A percentile compares a stretch with the other conserved stretches of the same genome.
Conservation (phyloP, 2,113 vertebrate species). For the Chaetura pelagica region DNA sequence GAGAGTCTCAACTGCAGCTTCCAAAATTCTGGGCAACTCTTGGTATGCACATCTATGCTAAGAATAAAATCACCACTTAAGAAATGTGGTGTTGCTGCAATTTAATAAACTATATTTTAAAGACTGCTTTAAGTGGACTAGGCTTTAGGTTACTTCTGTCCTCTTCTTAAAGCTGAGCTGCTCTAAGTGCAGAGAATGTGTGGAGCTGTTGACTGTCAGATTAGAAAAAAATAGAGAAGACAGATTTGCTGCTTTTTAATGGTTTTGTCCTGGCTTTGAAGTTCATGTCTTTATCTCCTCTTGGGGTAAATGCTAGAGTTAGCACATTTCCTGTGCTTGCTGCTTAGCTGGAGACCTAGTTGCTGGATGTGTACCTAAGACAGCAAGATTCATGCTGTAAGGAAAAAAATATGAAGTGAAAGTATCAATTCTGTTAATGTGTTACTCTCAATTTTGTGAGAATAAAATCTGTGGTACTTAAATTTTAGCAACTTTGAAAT, state of each 20-base stretch:
- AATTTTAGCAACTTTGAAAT: not conserved
- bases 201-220: not conserved
- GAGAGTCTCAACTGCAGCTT: not conserved
- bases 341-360: not conserved
- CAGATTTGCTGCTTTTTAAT: not conserved
- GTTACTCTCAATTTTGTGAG: not conserved
- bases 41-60: not conserved
- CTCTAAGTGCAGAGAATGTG: not conserved
- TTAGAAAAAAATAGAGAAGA: not conserved
- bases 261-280: not conserved
- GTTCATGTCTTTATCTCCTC: not conserved
- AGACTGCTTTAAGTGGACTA: not conserved
- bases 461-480: not conserved
- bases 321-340: not conserved
- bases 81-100: not conserved
- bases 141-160: not conserved
- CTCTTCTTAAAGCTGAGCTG: not conserved
- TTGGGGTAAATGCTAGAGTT: not conserved
- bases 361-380: not conserved
- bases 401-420: not conserved
- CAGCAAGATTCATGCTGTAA: not conserved
- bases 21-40: not conserved
- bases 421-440: not conserved
- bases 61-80: not conserved
- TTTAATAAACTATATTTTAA: not conserved